phyloP scores from a whole-genome alignment of 1,140 invertebrate species.

The Meloidogyne floridensis region DNA sequence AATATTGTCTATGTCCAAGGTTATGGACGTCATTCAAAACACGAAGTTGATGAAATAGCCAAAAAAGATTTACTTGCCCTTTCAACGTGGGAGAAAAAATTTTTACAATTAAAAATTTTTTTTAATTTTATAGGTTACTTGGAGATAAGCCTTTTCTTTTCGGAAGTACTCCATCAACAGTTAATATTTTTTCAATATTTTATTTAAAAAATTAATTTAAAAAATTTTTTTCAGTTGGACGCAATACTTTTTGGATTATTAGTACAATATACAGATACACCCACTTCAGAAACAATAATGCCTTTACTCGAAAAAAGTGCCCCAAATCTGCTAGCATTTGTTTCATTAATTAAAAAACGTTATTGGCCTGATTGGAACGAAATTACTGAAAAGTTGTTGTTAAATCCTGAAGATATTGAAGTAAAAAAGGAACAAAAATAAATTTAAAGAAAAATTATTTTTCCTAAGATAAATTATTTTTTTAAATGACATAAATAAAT shows the following conservation, averaged over 20 bases:
- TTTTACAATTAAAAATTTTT: slow-evolving; percentile 66
- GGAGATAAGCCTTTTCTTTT: slow-evolving; percentile 91
- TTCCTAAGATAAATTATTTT: no score
- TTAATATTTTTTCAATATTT: slow-evolving; percentile 58
- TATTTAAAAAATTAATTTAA: no score
- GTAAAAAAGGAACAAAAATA: background rate
- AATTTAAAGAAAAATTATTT: no score
- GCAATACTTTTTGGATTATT: slow-evolving; percentile 49
- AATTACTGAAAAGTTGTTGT: slow-evolving; percentile 35
- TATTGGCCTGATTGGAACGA: slow-evolving; percentile 59
- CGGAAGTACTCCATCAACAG: slow-evolving; percentile 82
- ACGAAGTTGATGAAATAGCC: slow-evolving; percentile 86
- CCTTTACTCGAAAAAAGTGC: slow-evolving; percentile 44
- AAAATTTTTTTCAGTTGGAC: slow-evolving; percentile 59
- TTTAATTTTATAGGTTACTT: slow-evolving; percentile 80
- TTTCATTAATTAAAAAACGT: slow-evolving; percentile 48
- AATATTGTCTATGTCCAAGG: slow-evolving; percentile 68
- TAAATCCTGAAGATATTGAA: slow-evolving; percentile 41
- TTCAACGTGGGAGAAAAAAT: slow-evolving; percentile 70
- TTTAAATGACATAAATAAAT: no score
- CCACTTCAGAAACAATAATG: slow-evolving; percentile 37
- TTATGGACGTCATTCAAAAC: slow-evolving; percentile 83
- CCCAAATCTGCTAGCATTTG: slow-evolving; percentile 46
- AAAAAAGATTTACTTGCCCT: slow-evolving; percentile 87
- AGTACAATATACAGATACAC: slow-evolving; percentile 47